Evolutionary conservation across 2,797 vertebrate genomes (phyloP).

Genomic region (Paratrypauchen microcephalus): DNA sequence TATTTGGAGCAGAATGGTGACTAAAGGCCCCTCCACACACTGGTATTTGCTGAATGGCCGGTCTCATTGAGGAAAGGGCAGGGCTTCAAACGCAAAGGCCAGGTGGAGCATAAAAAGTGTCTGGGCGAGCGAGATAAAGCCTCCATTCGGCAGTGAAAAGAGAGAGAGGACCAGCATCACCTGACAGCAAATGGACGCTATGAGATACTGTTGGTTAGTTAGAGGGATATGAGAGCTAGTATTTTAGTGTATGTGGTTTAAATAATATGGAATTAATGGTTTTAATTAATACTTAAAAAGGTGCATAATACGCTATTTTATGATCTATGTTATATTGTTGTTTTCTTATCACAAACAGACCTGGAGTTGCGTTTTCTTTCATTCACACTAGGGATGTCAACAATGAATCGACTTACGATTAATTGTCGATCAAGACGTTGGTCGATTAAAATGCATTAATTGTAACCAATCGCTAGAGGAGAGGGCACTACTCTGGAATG

Average conservation of each 20-base stretch:
- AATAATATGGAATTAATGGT: too few relatives aligned
- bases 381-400: too few relatives aligned
- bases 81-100: slow-evolving; percentile 66
- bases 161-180: slow-evolving; percentile 31
- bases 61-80: slow-evolving; percentile 68
- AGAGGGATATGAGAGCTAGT: neutral
- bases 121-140: slow-evolving; percentile 72
- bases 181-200: slow-evolving; percentile 34
- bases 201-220: slow-evolving; percentile 22
- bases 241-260: neutral
- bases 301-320: too few relatives aligned
- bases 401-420: too few relatives aligned
- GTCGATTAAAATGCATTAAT: too few relatives aligned
- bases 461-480: too few relatives aligned
- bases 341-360: too few relatives aligned
- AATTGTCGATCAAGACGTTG: too few relatives aligned
- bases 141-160: slow-evolving; percentile 72
- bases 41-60: slow-evolving; percentile 56
- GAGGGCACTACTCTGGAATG: too few relatives aligned
- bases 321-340: too few relatives aligned
- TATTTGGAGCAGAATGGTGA: slow-evolving; percentile 27
- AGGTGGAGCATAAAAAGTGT: slow-evolving; percentile 70
- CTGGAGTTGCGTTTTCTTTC: too few relatives aligned
- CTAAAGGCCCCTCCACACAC: slow-evolving; percentile 52
- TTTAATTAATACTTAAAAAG: too few relatives aligned